These are phyloP conservation scores for Agonopterix arenella DNA, from an alignment of 2,888 invertebrate genomes.

Conservation along the genomic window DNA sequence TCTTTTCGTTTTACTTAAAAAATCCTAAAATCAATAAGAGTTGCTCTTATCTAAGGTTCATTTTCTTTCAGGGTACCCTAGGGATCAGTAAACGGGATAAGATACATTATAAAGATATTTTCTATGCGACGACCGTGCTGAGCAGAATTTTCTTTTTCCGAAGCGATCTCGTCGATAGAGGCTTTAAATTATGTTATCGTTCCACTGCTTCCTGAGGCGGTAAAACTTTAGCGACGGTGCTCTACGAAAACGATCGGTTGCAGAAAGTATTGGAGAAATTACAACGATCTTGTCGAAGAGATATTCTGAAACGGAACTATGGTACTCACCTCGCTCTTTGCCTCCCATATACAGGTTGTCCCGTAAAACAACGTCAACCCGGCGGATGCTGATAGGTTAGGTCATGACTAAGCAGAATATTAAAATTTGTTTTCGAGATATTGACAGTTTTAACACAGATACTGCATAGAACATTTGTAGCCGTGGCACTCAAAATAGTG, in stretches of 20 bases:
- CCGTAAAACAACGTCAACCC: no score
- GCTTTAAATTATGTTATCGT: slow-evolving; percentile 50
- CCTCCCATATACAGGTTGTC: no score
- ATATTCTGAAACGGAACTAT: no score
- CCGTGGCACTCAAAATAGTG: no score
- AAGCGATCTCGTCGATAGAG: slow-evolving; percentile 41
- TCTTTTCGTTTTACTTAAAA: not conserved
- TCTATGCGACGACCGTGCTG: slow-evolving; percentile 22
- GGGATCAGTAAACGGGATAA: slow-evolving; percentile 45
- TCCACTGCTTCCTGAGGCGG: slow-evolving; percentile 23
- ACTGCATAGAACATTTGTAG: no score
- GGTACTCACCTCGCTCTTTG: no score
- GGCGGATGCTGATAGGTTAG: no score
- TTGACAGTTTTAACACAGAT: no score
- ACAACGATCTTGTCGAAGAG: no score
- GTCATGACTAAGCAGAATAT: no score
- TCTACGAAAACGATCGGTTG: not conserved
- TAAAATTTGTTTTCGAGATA: no score
- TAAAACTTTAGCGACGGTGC: slow-evolving; percentile 17
- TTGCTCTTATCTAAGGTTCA: slow-evolving; percentile 47
- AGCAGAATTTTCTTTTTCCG: slow-evolving; percentile 27
- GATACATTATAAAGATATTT: slow-evolving; percentile 40
- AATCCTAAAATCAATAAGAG: slow-evolving; percentile 24
- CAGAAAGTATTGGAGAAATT: no score
- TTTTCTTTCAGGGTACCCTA: slow-evolving; percentile 36